phyloP scores from a whole-genome alignment of 2,888 invertebrate species.

The Buathra laborator region DNA sequence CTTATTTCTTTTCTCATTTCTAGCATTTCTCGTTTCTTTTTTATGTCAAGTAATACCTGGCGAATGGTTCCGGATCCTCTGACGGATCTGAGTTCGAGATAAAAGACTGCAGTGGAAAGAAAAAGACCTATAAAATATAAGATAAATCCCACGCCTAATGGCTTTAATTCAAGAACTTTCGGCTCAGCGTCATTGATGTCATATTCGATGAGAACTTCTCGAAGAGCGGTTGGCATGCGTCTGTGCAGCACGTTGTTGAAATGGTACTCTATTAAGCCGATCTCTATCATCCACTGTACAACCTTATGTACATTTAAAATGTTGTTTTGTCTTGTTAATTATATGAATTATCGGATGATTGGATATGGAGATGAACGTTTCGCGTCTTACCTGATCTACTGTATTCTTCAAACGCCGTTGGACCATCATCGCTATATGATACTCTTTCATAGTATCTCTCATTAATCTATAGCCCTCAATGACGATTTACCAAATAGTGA shows the following conservation, averaged over 20 bases:
- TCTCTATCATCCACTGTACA: conserved; percentile 71
- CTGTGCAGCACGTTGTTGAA: conserved; percentile 78
- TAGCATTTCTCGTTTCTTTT: too few species aligned
- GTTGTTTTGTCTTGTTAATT: too few species aligned
- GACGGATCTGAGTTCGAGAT: conserved; percentile 8
- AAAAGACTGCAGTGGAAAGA: background rate
- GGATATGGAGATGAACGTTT: too few species aligned
- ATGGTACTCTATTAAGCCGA: conserved; percentile 77
- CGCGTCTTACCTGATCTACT: conserved; percentile 74
- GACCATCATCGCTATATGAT: conserved; percentile 77
- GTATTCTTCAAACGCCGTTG: conserved; percentile 80
- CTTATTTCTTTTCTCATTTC: too few species aligned
- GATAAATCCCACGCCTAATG: conserved; percentile 74
- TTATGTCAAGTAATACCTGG: too few species aligned
- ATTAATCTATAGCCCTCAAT: too few species aligned
- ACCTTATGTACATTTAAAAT: too few species aligned
- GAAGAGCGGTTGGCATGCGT: conserved; percentile 70
- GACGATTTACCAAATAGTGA: too few species aligned
- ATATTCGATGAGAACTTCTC: too few species aligned
- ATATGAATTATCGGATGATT: too few species aligned
- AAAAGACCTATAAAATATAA: background rate
- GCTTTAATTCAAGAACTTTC: conserved; percentile 77
- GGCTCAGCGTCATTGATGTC: too few species aligned
- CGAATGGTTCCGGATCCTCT: background rate
- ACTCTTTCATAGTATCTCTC: conserved; percentile 72